Conservation (phyloP, 2,888 invertebrate species). For the Napeogenes sylphis region DNA sequence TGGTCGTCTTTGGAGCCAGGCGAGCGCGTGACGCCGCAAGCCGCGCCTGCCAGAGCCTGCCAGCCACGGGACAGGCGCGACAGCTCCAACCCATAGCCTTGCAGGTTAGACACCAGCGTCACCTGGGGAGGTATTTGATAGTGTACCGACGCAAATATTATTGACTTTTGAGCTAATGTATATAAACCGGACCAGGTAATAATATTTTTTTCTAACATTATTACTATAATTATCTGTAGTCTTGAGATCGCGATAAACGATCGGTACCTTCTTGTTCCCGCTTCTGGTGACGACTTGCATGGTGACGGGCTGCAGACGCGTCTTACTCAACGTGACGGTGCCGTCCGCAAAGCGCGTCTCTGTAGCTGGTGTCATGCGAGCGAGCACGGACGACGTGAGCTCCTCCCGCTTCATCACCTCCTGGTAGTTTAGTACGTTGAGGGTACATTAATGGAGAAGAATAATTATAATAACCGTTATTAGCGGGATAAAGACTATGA, state of each 20-base stretch:
- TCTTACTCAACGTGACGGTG: constrained; percentile 69
- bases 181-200: no score
- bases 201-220: no score
- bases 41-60: constrained; percentile 91
- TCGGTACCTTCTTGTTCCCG: constrained; percentile 89
- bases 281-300: constrained; percentile 87
- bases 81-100: constrained; percentile 89
- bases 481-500: not conserved
- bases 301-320: constrained; percentile 86
- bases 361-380: constrained; percentile 84
- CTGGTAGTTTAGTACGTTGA: constrained; percentile 31
- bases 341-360: constrained; percentile 79
- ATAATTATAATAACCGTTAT: not conserved
- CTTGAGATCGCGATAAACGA: not conserved
- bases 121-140: constrained; percentile 71
- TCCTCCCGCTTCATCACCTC: constrained; percentile 83
- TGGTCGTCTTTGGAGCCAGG: constrained; percentile 86
- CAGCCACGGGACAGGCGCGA: constrained; percentile 87
- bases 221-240: not conserved
- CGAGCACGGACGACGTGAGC: constrained; percentile 79
- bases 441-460: no score
- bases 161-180: no score
- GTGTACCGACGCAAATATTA: not conserved
- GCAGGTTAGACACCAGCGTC: constrained; percentile 93
- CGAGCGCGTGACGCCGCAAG: constrained; percentile 86